A percentile compares a stretch with the other conserved stretches of the same genome.
Conservation (phyloP, 35 echinoderm and acorn worm species). For the Patiria miniata region DNA sequence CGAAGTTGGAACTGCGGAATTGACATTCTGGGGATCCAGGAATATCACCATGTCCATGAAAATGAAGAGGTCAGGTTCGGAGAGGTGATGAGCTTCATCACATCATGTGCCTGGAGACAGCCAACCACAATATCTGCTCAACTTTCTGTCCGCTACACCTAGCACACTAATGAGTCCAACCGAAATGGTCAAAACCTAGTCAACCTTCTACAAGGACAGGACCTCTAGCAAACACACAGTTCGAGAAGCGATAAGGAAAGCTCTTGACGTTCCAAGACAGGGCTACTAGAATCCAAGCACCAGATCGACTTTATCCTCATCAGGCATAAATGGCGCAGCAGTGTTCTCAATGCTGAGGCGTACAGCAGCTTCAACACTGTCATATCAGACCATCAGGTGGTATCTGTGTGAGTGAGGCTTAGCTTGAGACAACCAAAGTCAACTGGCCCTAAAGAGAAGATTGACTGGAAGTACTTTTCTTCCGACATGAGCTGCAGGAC, state of each 20-base stretch:
- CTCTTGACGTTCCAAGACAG: background rate
- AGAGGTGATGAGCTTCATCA: background rate
- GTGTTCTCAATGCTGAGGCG: conserved; percentile 32
- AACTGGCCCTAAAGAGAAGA: background rate
- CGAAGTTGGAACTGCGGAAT: too few relatives aligned
- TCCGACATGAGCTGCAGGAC: background rate
- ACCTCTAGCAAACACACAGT: background rate
- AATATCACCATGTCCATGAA: background rate
- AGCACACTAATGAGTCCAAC: background rate
- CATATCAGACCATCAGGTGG: conserved; percentile 26
- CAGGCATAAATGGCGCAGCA: conserved; percentile 34
- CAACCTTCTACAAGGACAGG: background rate
- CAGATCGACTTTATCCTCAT: background rate
- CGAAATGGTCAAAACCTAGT: background rate
- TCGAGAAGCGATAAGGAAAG: background rate
- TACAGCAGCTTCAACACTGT: conserved; percentile 17
- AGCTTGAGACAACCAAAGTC: conserved; percentile 18
- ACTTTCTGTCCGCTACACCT: background rate
- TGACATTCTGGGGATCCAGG: too few relatives aligned
- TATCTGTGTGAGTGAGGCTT: conserved; percentile 17
- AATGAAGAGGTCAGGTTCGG: background rate
- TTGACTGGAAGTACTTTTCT: conserved; percentile 3
- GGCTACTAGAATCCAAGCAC: background rate
- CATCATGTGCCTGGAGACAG: background rate
- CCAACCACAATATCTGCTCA: background rate